Base-by-base conservation (phyloP, 2,113 vertebrate species). In the Grus americana region DNA sequence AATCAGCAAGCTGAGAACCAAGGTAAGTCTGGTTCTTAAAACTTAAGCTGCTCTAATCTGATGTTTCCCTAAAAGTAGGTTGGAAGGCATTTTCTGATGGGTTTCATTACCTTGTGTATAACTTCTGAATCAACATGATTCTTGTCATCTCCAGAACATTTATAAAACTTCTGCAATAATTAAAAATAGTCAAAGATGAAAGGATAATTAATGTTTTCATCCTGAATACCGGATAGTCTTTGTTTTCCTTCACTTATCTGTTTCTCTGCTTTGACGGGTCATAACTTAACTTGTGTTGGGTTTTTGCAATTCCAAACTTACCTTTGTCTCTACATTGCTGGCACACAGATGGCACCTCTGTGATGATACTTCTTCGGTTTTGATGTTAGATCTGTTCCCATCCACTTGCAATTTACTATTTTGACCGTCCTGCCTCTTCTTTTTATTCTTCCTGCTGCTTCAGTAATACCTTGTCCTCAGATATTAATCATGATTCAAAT, bases 1-100 rank as follows among this genome's bases (percentile, higher is more conserved):
- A 95, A 91, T 65, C 98, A 98, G 81, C 95, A 97, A 38, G 50
- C 90, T 54, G 98, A 98, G 24, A 92, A 74, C 87, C 96, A 98
- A 82, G 98, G 99, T 99, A 85, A 98, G 95, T 24, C 44, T 70
- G 34, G 10, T 32, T 71, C 63, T 84, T 86, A 67, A 61, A 75
- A 38, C 23, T 32, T 79, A n/a, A 79, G 9, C 3, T 75, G 20
- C 30, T 72, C 5, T 58, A 40, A 8, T 52, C 23, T 74, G 15
- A 13, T 80, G 38, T 13, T 80, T 88, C 20, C n/a, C 27, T 62
- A 8, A 19, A 86, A 61, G 30, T 38, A 40, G 36, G 46, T 22
- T 27, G 21, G 29, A 55, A 86, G 10, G 5, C 15, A 47, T 49
- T 74, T 62, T 83, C 40, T 65, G 5, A 22, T 59, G 44, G 16